Evolutionary conservation across 1,140 invertebrate genomes (phyloP).

Genomic region (Tyrophagus putrescentiae): DNA sequence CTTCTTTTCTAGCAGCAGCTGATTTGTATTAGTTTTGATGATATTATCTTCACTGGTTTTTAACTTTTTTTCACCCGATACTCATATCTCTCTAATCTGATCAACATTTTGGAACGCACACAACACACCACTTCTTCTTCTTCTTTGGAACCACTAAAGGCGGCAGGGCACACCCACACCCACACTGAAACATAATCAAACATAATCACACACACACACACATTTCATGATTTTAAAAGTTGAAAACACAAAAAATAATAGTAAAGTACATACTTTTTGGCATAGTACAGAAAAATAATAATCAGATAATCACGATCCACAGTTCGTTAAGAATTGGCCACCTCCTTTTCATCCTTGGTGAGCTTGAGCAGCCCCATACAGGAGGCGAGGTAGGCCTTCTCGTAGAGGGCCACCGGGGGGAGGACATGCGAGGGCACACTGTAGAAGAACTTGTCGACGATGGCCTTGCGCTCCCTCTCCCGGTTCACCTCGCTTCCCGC

Average conservation of each 20-base stretch:
- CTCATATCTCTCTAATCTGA: neutral
- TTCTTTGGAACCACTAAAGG: no score
- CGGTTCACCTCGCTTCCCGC: neutral
- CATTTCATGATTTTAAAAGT: neutral
- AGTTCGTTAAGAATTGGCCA: no score
- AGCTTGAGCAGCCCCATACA: neutral
- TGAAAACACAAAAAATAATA: neutral
- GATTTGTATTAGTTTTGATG: no score
- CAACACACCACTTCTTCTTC: no score
- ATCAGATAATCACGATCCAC: no score
- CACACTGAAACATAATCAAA: no score
- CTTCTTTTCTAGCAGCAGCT: no score
- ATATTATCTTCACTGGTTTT: no score
- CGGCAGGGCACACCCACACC: no score
- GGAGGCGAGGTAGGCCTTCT: slow-evolving; percentile 9
- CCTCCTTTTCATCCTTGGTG: neutral
- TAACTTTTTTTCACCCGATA: neutral
- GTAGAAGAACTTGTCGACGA: slow-evolving; percentile 22
- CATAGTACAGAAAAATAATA: no score
- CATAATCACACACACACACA: neutral
- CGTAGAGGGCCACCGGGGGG: slow-evolving; percentile 14
- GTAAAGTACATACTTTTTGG: neutral
- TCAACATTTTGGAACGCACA: no score
- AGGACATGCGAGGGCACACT: slow-evolving; percentile 24
- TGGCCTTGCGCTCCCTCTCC: no score